Evolutionary conservation across 30 jellyfish, hydroid and myxozoan genomes (phyloP).

Genomic region (Sanderia malayensis): DNA sequence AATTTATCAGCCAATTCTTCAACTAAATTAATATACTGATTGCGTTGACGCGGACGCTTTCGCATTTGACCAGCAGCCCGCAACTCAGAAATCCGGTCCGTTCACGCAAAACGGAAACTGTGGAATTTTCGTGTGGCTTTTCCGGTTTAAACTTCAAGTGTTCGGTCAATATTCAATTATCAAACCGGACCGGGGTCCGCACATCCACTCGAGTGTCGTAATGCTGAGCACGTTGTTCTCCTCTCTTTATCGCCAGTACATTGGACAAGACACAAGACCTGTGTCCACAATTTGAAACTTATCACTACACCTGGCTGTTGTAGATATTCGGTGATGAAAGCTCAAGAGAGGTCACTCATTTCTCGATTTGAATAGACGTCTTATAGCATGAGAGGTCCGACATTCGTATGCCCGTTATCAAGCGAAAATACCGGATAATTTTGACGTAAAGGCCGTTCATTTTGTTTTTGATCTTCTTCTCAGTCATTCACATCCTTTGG

Average conservation of each 20-base stretch:
- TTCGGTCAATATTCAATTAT: too few species aligned
- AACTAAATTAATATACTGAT: slow-evolving; percentile 47
- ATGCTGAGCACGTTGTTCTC: too few species aligned
- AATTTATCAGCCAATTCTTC: slow-evolving; percentile 41
- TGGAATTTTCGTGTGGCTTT: slow-evolving; percentile 82
- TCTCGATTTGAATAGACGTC: too few species aligned
- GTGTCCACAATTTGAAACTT: too few species aligned
- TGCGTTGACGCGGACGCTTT: slow-evolving; percentile 70
- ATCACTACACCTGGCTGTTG: too few species aligned
- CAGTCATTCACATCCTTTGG: slow-evolving; percentile 63
- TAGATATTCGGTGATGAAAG: too few species aligned
- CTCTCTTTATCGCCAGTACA: too few species aligned
- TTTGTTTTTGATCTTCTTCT: slow-evolving; percentile 49
- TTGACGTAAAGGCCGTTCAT: slow-evolving; percentile 57
- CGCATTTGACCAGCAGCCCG: slow-evolving; percentile 78
- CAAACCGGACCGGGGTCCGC: too few species aligned
- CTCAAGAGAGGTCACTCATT: too few species aligned
- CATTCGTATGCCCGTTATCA: neutral
- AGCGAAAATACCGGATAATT: slow-evolving; percentile 43
- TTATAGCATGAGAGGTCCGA: too few species aligned
- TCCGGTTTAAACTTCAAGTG: slow-evolving; percentile 72
- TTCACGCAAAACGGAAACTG: slow-evolving; percentile 82
- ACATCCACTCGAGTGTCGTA: too few species aligned
- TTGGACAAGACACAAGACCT: too few species aligned
- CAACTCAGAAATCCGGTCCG: slow-evolving; percentile 84